These are phyloP conservation scores for Zoanthus sociatus DNA, from an alignment of 92 coral and sea anemone genomes.

Conservation along the genomic window DNA sequence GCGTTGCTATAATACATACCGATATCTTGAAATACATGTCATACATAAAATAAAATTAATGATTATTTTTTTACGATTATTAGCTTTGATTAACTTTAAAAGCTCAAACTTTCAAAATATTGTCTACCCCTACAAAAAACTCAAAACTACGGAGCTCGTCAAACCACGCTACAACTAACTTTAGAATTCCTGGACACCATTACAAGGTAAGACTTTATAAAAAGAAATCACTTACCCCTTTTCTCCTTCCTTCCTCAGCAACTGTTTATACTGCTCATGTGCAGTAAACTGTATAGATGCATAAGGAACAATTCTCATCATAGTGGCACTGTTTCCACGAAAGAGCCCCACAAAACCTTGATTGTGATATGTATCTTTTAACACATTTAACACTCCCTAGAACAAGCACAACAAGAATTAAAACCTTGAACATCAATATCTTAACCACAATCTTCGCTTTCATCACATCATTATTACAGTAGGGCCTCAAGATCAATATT, in stretches of 20 bases:
- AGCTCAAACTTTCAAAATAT: no score
- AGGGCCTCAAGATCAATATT: background rate
- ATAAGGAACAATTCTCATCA: slow-evolving; percentile 97
- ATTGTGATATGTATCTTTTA: slow-evolving; percentile 72
- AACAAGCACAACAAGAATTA: background rate
- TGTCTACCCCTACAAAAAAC: no score
- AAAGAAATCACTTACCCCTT: slow-evolving; percentile 59
- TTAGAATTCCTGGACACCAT: no score
- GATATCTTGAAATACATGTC: no score
- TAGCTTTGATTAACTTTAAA: no score
- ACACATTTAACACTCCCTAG: slow-evolving; percentile 82
- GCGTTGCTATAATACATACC: no score
- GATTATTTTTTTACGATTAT: no score
- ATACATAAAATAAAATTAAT: no score
- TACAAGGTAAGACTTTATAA: background rate
- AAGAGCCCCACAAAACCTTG: slow-evolving; percentile 90
- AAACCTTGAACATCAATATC: background rate
- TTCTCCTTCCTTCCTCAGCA: slow-evolving; percentile 69
- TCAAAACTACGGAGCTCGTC: no score
- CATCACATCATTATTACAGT: background rate
- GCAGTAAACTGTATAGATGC: slow-evolving; percentile 96
- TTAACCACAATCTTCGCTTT: background rate
- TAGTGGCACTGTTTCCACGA: slow-evolving; percentile 98
- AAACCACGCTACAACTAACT: no score
- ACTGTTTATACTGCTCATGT: slow-evolving; percentile 88